A percentile compares a stretch with the other conserved stretches of the same genome.
Conservation (phyloP, 1,140 invertebrate species). For the Andrena cerasifolii region DNA sequence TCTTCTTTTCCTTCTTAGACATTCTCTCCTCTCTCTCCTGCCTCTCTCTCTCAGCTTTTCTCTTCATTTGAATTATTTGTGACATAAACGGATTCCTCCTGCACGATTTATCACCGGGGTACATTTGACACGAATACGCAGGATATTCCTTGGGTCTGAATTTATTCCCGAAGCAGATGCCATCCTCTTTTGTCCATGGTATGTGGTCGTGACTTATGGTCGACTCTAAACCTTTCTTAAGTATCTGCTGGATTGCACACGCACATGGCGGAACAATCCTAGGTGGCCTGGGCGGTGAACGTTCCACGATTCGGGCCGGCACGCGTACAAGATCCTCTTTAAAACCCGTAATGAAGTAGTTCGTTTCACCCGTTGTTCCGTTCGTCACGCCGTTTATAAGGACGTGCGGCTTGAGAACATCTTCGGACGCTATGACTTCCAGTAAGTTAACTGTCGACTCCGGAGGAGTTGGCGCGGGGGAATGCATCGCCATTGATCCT, state of each 20-base stretch:
- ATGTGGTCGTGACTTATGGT: conserved; percentile 51
- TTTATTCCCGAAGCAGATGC: conserved; percentile 66
- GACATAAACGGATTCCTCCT: conserved; percentile 60
- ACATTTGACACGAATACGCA: conserved; percentile 60
- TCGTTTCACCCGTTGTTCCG: conserved; percentile 61
- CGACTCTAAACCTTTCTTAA: conserved; percentile 32
- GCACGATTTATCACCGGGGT: conserved; percentile 62
- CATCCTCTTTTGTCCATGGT: conserved; percentile 55
- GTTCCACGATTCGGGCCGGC: conserved; percentile 46
- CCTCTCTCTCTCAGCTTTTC: background rate
- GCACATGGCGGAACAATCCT: conserved; percentile 70
- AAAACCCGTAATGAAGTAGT: conserved; percentile 60
- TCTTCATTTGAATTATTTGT: conserved; percentile 30
- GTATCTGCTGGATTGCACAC: conserved; percentile 63
- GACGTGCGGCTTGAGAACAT: conserved; percentile 60
- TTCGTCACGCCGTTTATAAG: conserved; percentile 64
- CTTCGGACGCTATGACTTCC: conserved; percentile 58
- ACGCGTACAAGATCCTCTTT: conserved; percentile 57
- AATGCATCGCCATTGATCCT: conserved; percentile 68
- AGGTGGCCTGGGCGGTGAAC: conserved; percentile 12
- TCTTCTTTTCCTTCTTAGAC: conserved; percentile 34
- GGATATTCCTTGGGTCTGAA: conserved; percentile 54
- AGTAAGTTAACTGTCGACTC: conserved; percentile 50
- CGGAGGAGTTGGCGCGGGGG: conserved; percentile 60
- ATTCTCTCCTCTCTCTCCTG: background rate